These are phyloP conservation scores for Ornithoptera alexandrae DNA, from an alignment of 2,888 invertebrate species.

Conservation along the genomic window DNA sequence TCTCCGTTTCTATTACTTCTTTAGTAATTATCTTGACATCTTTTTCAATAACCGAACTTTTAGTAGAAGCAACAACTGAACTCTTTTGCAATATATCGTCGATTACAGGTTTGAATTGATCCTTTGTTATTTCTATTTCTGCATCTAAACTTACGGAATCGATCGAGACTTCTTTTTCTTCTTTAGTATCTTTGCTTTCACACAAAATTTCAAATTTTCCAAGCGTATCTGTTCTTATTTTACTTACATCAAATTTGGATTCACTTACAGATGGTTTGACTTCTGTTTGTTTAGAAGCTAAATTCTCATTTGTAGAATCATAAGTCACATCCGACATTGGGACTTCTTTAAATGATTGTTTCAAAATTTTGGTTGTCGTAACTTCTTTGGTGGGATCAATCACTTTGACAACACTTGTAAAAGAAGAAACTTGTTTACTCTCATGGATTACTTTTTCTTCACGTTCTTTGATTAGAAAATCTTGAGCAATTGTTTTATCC, in stretches of 20 bases:
- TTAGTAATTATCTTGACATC: conserved; percentile 61
- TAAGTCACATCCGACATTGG: conserved; percentile 14
- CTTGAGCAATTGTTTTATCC: conserved; percentile 55
- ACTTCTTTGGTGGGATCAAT: conserved; percentile 31
- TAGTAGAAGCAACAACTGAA: conserved; percentile 59
- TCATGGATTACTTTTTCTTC: conserved; percentile 64
- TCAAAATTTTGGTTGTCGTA: conserved; percentile 31
- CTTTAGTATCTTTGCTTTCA: conserved; percentile 45
- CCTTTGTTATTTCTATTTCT: conserved; percentile 62
- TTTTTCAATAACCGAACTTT: conserved; percentile 65
- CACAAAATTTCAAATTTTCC: conserved; percentile 60
- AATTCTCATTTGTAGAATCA: neutral
- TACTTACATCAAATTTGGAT: conserved; percentile 65
- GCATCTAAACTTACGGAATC: conserved; percentile 54
- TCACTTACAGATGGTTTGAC: conserved; percentile 36
- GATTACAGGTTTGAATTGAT: conserved; percentile 68
- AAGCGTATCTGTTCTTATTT: conserved; percentile 68
- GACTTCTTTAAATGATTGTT: conserved; percentile 31
- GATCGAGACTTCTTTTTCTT: conserved; percentile 28
- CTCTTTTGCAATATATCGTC: conserved; percentile 71
- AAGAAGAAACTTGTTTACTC: conserved; percentile 34
- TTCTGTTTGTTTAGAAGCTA: conserved; percentile 22
- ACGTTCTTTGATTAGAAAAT: conserved; percentile 64
- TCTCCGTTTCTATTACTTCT: conserved; percentile 67
- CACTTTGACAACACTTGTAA: conserved; percentile 27